A percentile compares a stretch with the other conserved stretches of the same genome.
These are phyloP conservation scores for Conus betulinus DNA, from an alignment of 1,140 invertebrate species.

Conservation along the genomic window DNA sequence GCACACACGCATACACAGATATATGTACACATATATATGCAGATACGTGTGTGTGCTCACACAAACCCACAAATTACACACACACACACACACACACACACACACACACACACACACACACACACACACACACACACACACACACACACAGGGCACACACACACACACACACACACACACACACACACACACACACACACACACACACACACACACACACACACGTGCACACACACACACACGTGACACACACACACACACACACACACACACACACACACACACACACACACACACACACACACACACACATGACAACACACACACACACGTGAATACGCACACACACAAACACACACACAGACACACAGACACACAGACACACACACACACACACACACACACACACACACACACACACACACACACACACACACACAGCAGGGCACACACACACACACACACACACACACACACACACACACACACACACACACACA, in stretches of 20 bases:
- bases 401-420: background rate
- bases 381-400: too few relatives aligned
- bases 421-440: background rate
- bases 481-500: background rate
- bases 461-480: background rate
- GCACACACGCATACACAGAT: background rate
- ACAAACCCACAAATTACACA: background rate
- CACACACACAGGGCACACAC: background rate
- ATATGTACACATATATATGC: background rate
- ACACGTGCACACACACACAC: background rate
- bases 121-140: background rate
- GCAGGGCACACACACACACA: background rate
- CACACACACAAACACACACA: background rate
- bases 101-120: constrained; percentile 13
- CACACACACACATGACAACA: background rate
- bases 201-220: background rate
- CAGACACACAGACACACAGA: background rate
- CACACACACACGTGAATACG: too few relatives aligned
- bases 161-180: background rate
- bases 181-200: background rate
- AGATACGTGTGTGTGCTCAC: background rate
- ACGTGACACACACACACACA: too few relatives aligned
- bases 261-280: too few relatives aligned
- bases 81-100: background rate
- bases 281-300: too few relatives aligned